Evolutionary conservation across 2,113 vertebrate genomes (phyloP), one percentile per base, ranked within the genome.

Genomic region (Vulpes lagopus): DNA sequence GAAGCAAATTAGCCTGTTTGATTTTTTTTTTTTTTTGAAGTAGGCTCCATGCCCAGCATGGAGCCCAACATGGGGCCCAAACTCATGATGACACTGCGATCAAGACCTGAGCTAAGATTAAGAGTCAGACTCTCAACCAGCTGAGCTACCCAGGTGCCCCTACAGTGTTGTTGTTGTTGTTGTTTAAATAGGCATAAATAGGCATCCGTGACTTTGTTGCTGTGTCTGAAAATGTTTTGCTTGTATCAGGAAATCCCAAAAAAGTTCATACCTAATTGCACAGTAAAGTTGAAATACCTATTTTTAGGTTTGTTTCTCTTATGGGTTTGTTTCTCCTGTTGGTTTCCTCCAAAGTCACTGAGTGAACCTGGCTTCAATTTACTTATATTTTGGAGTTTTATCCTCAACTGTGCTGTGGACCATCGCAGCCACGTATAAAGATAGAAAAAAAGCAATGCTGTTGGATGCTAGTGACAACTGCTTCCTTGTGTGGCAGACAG

Each of bases 1-100:
- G n/a, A 97, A 97, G 82, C 95, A 95, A 97, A 98, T 97, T 96
- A 98, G 71, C 22, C 35, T 60, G n/a, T 20, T 69, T 35, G n/a
- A 32, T 69, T 69, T 69, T 67, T 27, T 65, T 32, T 65, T 64
- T 11, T 64, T 65, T 69, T 43, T 43, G 43, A 69, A 69, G 67
- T 69, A 69, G 67, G 32, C n/a, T 35, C 67, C 32, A 69, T 0
- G 32, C 67, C 32, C 67, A 69, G 67, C 17, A 69, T 35, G 67
- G 67, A 69, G 67, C 32, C 17, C 67, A 69, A 10, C 67, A 4
- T 69, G 67, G 32, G 67, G 16, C 32, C 16, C 16, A 69, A n/a
- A 69, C 32, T n/a, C 67, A 69, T 69, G 32, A 69, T 69, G 32
- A 69, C 67, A 30, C 67, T 69, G 67, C n/a, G 16, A 69, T n/a